phyloP scores from a whole-genome alignment of 1,140 invertebrate genomes.

The Papilio dardanus region DNA sequence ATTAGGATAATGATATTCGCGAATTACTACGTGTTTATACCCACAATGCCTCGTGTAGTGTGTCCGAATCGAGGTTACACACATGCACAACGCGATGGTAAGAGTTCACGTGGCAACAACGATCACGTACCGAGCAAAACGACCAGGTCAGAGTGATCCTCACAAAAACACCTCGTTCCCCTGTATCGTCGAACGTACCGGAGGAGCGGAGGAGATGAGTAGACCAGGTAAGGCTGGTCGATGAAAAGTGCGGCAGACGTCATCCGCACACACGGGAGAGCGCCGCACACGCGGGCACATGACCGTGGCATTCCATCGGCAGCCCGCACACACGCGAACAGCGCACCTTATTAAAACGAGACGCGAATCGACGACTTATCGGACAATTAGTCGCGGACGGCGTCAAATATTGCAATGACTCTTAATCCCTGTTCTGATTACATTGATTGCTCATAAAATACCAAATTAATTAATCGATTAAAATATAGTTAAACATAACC shows the following conservation, averaged over 20 bases:
- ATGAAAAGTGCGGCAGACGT: slow-evolving; percentile 73
- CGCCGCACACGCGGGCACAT: slow-evolving; percentile 57
- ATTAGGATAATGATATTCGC: slow-evolving; percentile 79
- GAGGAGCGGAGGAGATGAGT: slow-evolving; percentile 49
- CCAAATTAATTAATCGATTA: background rate
- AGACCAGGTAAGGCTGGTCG: slow-evolving; percentile 55
- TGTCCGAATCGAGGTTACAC: slow-evolving; percentile 80
- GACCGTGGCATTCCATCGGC: slow-evolving; percentile 79
- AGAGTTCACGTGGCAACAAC: slow-evolving; percentile 76
- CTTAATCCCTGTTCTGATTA: slow-evolving; percentile 62
- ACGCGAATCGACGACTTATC: slow-evolving; percentile 81
- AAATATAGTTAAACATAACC: background rate
- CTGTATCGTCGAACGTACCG: slow-evolving; percentile 32
- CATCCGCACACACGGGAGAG: slow-evolving; percentile 69
- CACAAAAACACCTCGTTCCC: slow-evolving; percentile 53
- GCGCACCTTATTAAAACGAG: slow-evolving; percentile 81
- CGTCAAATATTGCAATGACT: slow-evolving; percentile 67
- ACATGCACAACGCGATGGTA: slow-evolving; percentile 60
- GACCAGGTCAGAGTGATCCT: slow-evolving; percentile 53
- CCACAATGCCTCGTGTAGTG: slow-evolving; percentile 70
- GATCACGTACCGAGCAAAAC: slow-evolving; percentile 65
- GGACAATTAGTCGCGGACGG: slow-evolving; percentile 78
- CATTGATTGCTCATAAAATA: slow-evolving; percentile 56
- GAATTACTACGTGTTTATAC: slow-evolving; percentile 78
- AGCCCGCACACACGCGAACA: slow-evolving; percentile 73